These are phyloP conservation scores for Spodoptera exigua DNA, from an alignment of 2,888 invertebrate genomes.

Conservation along the genomic window DNA sequence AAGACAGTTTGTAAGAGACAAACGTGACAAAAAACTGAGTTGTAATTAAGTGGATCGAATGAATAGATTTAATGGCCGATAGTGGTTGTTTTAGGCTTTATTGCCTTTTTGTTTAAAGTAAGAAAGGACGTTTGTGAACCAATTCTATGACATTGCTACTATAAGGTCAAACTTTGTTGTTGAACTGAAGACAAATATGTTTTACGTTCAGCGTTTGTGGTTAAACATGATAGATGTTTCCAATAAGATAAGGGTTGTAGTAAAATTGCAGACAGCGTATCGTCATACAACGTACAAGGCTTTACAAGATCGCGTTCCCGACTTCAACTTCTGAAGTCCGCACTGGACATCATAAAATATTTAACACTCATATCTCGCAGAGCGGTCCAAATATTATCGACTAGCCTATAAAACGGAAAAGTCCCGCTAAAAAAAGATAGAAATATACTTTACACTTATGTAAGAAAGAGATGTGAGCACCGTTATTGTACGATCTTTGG, in stretches of 20 bases:
- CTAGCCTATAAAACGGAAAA: constrained; percentile 84
- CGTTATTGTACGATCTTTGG: constrained; percentile 86
- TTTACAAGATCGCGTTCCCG: constrained; percentile 52
- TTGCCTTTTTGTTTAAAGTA: constrained; percentile 26
- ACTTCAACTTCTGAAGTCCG: constrained; percentile 70
- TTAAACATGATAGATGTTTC: constrained; percentile 41
- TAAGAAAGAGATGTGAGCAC: constrained; percentile 74
- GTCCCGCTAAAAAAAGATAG: constrained; percentile 77
- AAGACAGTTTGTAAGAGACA: constrained; percentile 84
- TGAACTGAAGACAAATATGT: constrained; percentile 9
- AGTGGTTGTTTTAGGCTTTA: constrained; percentile 25
- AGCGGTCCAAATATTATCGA: constrained; percentile 87
- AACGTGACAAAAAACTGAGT: constrained; percentile 81
- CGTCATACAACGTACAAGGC: constrained; percentile 39
- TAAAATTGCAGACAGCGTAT: constrained; percentile 51
- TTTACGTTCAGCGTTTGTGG: constrained; percentile 18
- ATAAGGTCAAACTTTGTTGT: neutral
- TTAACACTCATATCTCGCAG: constrained; percentile 84
- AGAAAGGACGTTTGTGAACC: neutral
- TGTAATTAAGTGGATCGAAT: constrained; percentile 77
- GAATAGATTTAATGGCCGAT: constrained; percentile 58
- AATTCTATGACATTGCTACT: constrained; percentile 1
- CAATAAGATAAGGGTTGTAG: constrained; percentile 47
- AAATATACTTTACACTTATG: constrained; percentile 68
- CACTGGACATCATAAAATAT: constrained; percentile 87